These are phyloP conservation scores for Diloba caeruleocephala DNA, from an alignment of 2,888 invertebrate species.

Conservation along the genomic window DNA sequence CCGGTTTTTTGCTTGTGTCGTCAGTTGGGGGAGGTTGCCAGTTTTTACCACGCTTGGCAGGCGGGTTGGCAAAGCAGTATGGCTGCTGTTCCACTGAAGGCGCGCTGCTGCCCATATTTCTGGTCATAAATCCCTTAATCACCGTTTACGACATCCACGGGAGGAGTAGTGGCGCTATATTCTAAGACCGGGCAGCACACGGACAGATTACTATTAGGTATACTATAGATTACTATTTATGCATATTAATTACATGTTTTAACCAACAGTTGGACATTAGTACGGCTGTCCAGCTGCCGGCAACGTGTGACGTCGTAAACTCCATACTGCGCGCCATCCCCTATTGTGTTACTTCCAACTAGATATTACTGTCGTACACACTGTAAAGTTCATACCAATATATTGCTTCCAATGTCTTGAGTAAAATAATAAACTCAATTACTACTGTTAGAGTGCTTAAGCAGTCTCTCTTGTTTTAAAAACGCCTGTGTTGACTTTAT, in stretches of 20 bases:
- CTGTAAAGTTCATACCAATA: conserved; percentile 55
- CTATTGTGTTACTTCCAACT: conserved; percentile 78
- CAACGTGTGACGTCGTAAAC: conserved; percentile 75
- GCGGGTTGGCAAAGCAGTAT: too few relatives aligned
- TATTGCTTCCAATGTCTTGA: conserved; percentile 18
- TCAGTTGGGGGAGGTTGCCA: too few relatives aligned
- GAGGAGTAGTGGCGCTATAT: too few relatives aligned
- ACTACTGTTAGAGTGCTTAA: conserved; percentile 14
- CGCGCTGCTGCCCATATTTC: too few relatives aligned
- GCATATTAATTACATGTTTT: conserved; percentile 16
- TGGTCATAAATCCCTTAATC: too few relatives aligned
- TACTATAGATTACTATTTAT: too few relatives aligned
- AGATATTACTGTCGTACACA: conserved; percentile 45
- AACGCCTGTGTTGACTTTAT: conserved; percentile 26
- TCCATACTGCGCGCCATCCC: conserved; percentile 81
- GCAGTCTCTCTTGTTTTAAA: conserved; percentile 21
- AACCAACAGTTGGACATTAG: conserved; percentile 69
- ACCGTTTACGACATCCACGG: too few relatives aligned
- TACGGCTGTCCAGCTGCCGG: conserved; percentile 70
- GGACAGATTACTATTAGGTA: too few relatives aligned
- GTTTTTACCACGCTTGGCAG: too few relatives aligned
- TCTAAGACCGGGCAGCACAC: too few relatives aligned
- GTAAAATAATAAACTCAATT: not conserved
- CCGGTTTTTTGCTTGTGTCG: too few relatives aligned
- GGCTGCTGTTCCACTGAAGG: too few relatives aligned